Base-by-base conservation (phyloP, 2,888 invertebrate genomes). In the Pomacea canaliculata region DNA sequence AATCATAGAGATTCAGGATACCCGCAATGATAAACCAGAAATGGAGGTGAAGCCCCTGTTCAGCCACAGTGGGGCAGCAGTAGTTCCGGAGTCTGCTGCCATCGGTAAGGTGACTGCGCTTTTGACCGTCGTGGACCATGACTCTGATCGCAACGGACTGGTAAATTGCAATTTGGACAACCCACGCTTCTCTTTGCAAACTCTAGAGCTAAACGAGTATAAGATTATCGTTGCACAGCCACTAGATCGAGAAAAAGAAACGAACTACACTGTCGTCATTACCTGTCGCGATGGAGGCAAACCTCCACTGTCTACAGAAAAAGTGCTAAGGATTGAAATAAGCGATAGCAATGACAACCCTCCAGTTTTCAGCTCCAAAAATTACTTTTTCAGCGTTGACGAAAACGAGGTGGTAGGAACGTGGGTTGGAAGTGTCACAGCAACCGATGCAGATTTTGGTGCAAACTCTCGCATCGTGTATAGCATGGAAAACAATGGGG, bases 331-430 rank as follows among this genome's bases (percentile, higher is more conserved):
- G 12, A 73, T 82, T 63, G 67, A 72, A 18, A 78, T 82, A 12
- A 76, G 73, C 13, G 81, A 82, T 63, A 79, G 78, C 13, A 82
- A 82, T 70, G 81, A 82, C 77, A 76, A 79, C 72, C 23, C 76
- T 1, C 81, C 81, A 2, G n/a, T 60, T 70, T 82, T 82, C 73
- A 70, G 76, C 51, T 75, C 69, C 48, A 70, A 67, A 18, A 66
- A 67, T 1, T 82, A 82, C 72, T 66, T 71, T 23, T 70, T 79
- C 70, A 73, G 62, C 18, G 77, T 80, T 59, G 77, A 75, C 46
- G 81, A 82, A 71, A 82, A 80, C 70, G 78, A 82, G 62, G 77
- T 74, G 66, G 68, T 76, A 18, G 76, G 75, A 8, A 76, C 73
- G n/a, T 65, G 67, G 37, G 76, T 82, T 13, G 81, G 81, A 5